Percentiles rank a stretch among this genome's conserved stretches.
phyloP scores from a whole-genome alignment of 2,113 vertebrate species.

The Notarius quadriscutis region DNA sequence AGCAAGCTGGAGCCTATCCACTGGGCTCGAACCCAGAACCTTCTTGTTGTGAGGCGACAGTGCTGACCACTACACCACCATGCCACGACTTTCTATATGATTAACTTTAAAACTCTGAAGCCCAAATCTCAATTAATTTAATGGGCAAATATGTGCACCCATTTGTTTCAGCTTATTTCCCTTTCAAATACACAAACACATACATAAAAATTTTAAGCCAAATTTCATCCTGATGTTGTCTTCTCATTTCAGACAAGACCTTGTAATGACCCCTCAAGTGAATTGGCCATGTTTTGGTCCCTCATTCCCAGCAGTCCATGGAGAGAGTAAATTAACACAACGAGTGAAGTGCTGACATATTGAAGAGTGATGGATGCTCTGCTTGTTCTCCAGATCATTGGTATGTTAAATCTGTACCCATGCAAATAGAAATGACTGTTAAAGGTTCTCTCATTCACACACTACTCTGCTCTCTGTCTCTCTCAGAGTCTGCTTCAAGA shows the following conservation, averaged over 20 bases:
- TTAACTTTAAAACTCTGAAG: background rate
- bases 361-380: conserved; percentile 57
- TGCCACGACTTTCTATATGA: background rate
- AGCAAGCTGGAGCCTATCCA: no score
- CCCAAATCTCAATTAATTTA: background rate
- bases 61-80: no score
- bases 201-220: background rate
- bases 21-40: no score
- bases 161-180: background rate
- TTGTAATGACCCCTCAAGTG: background rate
- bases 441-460: background rate
- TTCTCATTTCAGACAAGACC: conserved; percentile 35
- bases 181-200: background rate
- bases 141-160: no score
- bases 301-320: conserved; percentile 55
- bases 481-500: background rate
- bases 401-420: conserved; percentile 48
- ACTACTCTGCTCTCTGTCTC: background rate
- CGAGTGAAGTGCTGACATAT: conserved; percentile 63
- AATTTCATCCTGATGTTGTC: background rate
- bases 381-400: conserved; percentile 52
- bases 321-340: conserved; percentile 59
- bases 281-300: conserved; percentile 57
- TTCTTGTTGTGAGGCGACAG: no score
- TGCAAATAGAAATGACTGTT: background rate